phyloP scores from a whole-genome alignment of 2,797 vertebrate genomes.

The Carcharodon carcharias region DNA sequence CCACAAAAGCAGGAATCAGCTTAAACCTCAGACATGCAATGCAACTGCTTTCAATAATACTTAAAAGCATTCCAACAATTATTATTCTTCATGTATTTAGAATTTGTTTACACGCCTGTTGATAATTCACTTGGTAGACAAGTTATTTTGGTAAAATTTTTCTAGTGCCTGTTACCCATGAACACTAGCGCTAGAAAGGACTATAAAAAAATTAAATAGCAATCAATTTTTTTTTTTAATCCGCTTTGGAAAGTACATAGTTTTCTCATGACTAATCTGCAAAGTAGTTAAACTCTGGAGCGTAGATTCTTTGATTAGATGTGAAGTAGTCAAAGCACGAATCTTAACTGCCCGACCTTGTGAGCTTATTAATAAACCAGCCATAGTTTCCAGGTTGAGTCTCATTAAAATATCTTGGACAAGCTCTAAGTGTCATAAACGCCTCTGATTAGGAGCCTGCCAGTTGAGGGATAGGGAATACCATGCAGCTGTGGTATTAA shows the following conservation, averaged over 20 bases:
- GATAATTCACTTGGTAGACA: neutral
- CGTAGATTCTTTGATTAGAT: neutral
- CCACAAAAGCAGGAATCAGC: neutral
- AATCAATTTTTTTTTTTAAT: neutral
- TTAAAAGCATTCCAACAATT: neutral
- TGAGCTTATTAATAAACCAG: neutral
- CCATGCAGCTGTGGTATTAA: neutral
- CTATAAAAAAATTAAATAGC: neutral
- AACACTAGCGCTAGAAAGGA: neutral
- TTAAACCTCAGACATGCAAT: neutral
- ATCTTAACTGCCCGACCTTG: neutral
- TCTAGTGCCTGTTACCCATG: neutral
- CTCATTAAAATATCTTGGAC: slow-evolving; percentile 24
- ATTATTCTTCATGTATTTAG: too few species aligned
- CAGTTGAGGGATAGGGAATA: neutral
- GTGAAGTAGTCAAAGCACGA: neutral
- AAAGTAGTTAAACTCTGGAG: neutral
- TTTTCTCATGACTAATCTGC: slow-evolving; percentile 27
- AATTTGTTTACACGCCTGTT: neutral
- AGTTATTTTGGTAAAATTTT: neutral
- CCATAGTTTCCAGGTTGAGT: neutral
- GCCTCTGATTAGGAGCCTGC: neutral
- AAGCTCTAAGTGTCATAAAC: neutral
- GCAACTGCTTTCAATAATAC: neutral
- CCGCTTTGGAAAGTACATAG: neutral